A percentile compares a stretch with the other conserved stretches of the same genome.
phyloP scores from a whole-genome alignment of 2,113 vertebrate species.

The Dolichotis patagonum region DNA sequence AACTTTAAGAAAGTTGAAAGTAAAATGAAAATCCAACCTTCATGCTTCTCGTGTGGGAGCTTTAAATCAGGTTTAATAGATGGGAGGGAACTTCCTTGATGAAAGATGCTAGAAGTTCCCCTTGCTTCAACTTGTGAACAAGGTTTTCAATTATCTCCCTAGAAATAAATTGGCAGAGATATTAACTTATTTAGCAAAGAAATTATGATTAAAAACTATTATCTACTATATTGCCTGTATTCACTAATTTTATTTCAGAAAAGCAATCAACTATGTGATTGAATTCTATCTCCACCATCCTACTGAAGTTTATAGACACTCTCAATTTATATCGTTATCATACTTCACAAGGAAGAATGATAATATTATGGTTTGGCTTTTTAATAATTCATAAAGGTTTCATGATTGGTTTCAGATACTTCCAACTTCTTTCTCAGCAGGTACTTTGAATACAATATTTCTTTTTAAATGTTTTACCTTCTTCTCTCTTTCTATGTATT shows the following conservation, averaged over 20 bases:
- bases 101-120: neutral
- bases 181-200: constrained; percentile 51
- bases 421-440: constrained; percentile 43
- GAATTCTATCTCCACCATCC: constrained; percentile 13
- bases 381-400: constrained; percentile 69
- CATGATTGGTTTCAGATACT: constrained; percentile 25
- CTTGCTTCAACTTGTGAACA: constrained; percentile 3
- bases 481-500: constrained; percentile 47
- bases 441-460: constrained; percentile 39
- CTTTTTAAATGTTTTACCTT: constrained; percentile 39
- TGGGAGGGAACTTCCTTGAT: neutral
- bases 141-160: constrained; percentile 40
- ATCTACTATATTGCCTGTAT: neutral
- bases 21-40: neutral
- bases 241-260: constrained; percentile 60
- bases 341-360: constrained; percentile 40
- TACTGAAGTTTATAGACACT: constrained; percentile 36
- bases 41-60: neutral
- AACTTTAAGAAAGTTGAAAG: constrained; percentile 13
- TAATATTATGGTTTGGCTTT: constrained; percentile 31
- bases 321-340: constrained; percentile 42
- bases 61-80: neutral
- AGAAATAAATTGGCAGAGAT: constrained; percentile 9
- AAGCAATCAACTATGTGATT: constrained; percentile 55
- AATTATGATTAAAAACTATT: constrained; percentile 36